Base-by-base conservation (phyloP, 2,888 invertebrate genomes). In the Agonopterix alstromeriana region DNA sequence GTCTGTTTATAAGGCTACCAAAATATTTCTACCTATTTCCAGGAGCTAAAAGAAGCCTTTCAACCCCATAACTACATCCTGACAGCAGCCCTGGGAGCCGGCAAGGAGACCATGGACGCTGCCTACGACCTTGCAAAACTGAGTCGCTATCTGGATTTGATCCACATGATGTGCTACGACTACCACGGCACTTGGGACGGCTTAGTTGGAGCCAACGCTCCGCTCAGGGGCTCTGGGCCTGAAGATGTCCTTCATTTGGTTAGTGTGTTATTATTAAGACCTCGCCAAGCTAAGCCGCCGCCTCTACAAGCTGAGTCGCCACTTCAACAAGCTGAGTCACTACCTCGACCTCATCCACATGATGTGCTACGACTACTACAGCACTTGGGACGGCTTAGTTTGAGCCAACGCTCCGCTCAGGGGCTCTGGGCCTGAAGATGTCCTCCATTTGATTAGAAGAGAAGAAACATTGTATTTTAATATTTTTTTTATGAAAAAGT, bases 291-390 rank as follows among this genome's bases (percentile, higher is more conserved):
- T 41, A n/a, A 12, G 14, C 4, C 17, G 9, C 7, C 38, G 2
- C 11, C 11, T 7, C 14, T 1, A 14, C 14, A 1, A 14, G 1
- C 14, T 14, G 14, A 14, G 14, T 2, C 14, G 14, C 14, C 14
- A 14, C 14, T 14, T 14, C 14, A n/a, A n/a, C 5, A 91, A 92
- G 55, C 82, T 97, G 10, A 91, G 93, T 10, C 77, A 91, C 0
- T 92, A 93, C 67, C 72, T 94, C 41, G 93, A 94, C 71, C 92
- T 90, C 49, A 90, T 96, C 38, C 95, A 96, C 61, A 91, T 96
- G 71, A 97, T 96, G 96, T 94, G 94, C 53, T 97, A 97, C 73
- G 97, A 97, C 75, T 97, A 96, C 73, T 95, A 96, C 59, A 96
- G 96, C 0, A 91, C 93, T 5, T 96, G 96, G 96, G 94, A 96